Conservation (phyloP, 2,888 invertebrate genomes). For the Rhodophaea formosa region DNA sequence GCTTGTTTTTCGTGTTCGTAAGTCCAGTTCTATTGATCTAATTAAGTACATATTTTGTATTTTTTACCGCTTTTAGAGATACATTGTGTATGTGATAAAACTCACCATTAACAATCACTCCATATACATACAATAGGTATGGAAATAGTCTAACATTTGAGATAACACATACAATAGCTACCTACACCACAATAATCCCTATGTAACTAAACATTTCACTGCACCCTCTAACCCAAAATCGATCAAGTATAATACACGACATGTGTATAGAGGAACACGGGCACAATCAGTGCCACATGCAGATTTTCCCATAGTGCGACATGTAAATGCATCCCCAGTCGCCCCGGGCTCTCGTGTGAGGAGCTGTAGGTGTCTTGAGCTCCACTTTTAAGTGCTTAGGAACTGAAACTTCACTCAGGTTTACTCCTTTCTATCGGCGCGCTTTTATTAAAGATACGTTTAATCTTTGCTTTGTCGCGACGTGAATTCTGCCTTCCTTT, state of each 20-base stretch:
- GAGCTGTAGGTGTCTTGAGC: conserved; percentile 11
- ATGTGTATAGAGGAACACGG: conserved; percentile 22
- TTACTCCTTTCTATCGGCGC: neutral
- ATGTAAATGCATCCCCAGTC: conserved; percentile 27
- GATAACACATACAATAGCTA: neutral
- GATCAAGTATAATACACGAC: conserved; percentile 17
- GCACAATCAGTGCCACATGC: conserved; percentile 68
- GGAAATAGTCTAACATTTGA: too few relatives aligned
- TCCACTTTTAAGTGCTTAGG: conserved; percentile 4
- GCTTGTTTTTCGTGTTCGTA: too few relatives aligned
- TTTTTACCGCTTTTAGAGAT: too few relatives aligned
- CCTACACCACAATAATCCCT: neutral
- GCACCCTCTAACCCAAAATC: conserved; percentile 19
- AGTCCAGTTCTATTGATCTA: too few relatives aligned
- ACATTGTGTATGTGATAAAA: too few relatives aligned
- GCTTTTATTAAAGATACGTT: too few relatives aligned
- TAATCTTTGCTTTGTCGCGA: too few relatives aligned
- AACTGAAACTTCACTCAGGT: neutral
- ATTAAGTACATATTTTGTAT: too few relatives aligned
- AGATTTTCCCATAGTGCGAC: conserved; percentile 68
- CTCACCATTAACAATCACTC: too few relatives aligned
- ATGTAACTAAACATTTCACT: conserved; percentile 19
- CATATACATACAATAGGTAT: too few relatives aligned
- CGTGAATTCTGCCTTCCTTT: too few relatives aligned
- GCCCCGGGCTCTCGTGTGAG: conserved; percentile 12